Evolutionary conservation across 2,888 invertebrate genomes (phyloP).

Genomic region (Euproctis similis): DNA sequence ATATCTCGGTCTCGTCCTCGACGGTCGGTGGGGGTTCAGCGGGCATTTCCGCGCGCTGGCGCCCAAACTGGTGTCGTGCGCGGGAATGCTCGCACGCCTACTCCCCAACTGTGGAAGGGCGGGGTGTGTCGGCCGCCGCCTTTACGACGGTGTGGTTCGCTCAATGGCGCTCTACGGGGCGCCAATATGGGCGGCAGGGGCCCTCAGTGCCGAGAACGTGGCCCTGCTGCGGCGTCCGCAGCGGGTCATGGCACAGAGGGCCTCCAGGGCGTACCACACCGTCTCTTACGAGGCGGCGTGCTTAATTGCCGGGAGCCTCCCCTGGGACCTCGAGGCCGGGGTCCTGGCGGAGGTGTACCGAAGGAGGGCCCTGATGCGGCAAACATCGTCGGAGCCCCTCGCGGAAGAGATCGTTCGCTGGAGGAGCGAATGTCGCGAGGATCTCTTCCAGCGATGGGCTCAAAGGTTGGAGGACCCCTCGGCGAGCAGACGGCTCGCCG

Average conservation of each 20-base stretch:
- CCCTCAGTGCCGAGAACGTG: background rate
- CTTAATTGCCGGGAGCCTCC: conserved; percentile 4
- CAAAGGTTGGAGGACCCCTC: background rate
- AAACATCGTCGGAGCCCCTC: no score
- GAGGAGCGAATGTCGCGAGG: background rate
- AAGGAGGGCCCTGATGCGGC: background rate
- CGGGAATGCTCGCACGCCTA: conserved; percentile 2
- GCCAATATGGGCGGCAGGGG: background rate
- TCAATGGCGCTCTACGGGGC: conserved; percentile 6
- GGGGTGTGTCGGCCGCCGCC: conserved; percentile 1
- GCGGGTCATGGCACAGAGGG: background rate
- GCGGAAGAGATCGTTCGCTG: background rate
- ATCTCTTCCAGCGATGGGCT: conserved; percentile 15
- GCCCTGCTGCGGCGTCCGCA: background rate
- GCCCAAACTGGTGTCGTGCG: background rate
- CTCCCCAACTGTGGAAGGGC: conserved; percentile 6
- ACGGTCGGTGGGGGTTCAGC: conserved; percentile 2
- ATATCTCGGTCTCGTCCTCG: background rate
- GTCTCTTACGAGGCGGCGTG: conserved; percentile 7
- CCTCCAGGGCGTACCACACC: conserved; percentile 4
- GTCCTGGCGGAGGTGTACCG: background rate
- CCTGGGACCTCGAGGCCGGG: conserved; percentile 9
- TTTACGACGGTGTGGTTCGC: conserved; percentile 2
- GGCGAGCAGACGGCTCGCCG: background rate
- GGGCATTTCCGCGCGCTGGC: conserved; percentile 2